Evolutionary conservation across 1,140 invertebrate species (phyloP), one percentile per base, ranked within the genome.

Genomic region (Lordiphosa mommai): DNA sequence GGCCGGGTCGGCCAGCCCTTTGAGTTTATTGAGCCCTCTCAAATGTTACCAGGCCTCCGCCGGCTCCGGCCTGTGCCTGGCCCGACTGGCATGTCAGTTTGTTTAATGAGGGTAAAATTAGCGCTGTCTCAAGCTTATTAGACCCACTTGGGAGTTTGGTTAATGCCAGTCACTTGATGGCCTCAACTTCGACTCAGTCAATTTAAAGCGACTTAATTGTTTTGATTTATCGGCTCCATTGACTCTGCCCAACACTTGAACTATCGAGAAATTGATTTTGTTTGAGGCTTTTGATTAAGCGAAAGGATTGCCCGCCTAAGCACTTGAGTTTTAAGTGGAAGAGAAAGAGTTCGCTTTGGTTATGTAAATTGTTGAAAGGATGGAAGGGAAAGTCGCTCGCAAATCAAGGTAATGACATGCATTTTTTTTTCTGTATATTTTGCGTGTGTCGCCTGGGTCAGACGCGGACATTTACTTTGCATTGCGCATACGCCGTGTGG

Each of bases 71-170:
- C 20, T 33, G 27, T 43, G 53, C 9, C 27, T 44, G 23, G 12
- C 23, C 43, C 66, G 72, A 61, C 50, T 65, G 72, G 53, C 63
- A 84, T 84, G 77, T 84, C 77, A 84, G 77, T 76, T 84, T 84
- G 77, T 85, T 84, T 84, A 84, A 84, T 84, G 79, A 84, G 77
- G 77, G 77, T 84, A 84, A 84, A 84, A 84, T 84, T 84, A 84
- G 77, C 77, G 77, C 79, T 85, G 79, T 84, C 77, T 84, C 72
- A 84, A 79, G 72, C 79, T 85, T 77, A 84, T 84, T 84, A 84
- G 77, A 59, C 68, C 72, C 77, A 84, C 72, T 84, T 84, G 79
- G 80, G 72, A 71, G 72, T 80, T 72, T 67, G 77, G 77, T 76
- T 80, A 80, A 80, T 80, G 77, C 77, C 53, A 76, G 61, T 82